Evolutionary conservation across 2,888 invertebrate species (phyloP), one percentile per base, ranked within the genome.

Genomic region (Smittia aterrima): DNA sequence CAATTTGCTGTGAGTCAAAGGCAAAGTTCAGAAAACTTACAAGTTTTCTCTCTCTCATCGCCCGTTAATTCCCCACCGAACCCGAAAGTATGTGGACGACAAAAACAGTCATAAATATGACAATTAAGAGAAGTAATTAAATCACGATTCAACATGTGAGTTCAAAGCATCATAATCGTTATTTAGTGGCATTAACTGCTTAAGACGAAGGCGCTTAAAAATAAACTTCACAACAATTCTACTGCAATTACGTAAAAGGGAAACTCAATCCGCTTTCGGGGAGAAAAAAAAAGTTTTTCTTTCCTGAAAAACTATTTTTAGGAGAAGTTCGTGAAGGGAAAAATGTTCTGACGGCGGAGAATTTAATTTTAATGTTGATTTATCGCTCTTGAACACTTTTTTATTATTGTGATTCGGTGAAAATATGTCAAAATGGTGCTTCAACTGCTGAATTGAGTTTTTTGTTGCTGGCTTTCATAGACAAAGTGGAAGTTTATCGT

Each of bases 361-460:
- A 66, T 27, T 27, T 66, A 66, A 66, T 66, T 66, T 27, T 27
- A 66, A 13, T 66, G 66, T 66, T 66, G 66, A 66, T 66, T 66
- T 66, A 66, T 66, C 18, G 27, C 27, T 66, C 58, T 22, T 20
- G 22, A 58, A 22, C 22, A 58, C 22, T 22, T 58, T n/a, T n/a
- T 58, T 58, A 22, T 58, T 58, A 38, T 38, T 38, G 38, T 38
- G 38, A 38, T 38, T 58, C 20, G 20, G 18, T 58, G 58, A 58
- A 58, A 20, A 20, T 58, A 22, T 13, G 18, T 58, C 58, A 22
- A 7, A 58, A 58, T 58, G 58, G 38, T 38, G 38, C 38, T 38
- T 38, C 38, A 38, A 38, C 38, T 38, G 38, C 38, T 38, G 38
- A 38, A 38, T 38, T 38, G 38, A 38, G 11, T 38, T 7, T 38